Conservation (phyloP, 2,113 vertebrate genomes). For the Cavia aperea region DNA sequence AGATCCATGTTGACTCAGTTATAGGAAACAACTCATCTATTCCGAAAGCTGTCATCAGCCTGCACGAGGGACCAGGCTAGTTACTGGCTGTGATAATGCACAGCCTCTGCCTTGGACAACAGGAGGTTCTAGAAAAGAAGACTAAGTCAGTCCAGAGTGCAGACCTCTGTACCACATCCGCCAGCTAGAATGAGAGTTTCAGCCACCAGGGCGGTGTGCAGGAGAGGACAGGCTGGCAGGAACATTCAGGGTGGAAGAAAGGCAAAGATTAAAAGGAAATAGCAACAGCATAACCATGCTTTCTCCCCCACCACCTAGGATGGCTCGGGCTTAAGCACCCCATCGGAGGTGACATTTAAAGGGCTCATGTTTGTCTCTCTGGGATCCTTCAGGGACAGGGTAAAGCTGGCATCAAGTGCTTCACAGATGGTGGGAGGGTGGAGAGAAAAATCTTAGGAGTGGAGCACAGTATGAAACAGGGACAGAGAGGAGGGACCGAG, state of each 20-base stretch:
- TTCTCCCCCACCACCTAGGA: neutral
- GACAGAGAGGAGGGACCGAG: accelerated
- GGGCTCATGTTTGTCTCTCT: neutral
- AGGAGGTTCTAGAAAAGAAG: neutral
- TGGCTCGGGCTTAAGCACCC: neutral
- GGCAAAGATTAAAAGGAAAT: neutral
- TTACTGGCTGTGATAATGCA: accelerated
- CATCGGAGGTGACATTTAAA: neutral
- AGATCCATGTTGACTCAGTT: neutral
- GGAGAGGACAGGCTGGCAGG: neutral
- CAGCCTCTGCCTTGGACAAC: no score
- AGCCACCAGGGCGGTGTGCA: neutral
- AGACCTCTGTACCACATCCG: no score
- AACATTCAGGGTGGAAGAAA: neutral
- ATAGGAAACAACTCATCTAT: neutral
- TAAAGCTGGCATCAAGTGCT: neutral
- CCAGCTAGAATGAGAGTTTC: neutral
- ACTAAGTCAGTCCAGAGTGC: neutral
- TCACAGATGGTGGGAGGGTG: neutral
- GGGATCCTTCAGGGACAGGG: neutral
- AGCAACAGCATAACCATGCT: no score
- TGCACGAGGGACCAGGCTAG: neutral
- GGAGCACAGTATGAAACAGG: accelerated
- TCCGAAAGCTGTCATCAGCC: neutral
- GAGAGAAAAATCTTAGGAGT: accelerated